Evolutionary conservation across 2,113 vertebrate species (phyloP).

Genomic region (Thomomys bottae): DNA sequence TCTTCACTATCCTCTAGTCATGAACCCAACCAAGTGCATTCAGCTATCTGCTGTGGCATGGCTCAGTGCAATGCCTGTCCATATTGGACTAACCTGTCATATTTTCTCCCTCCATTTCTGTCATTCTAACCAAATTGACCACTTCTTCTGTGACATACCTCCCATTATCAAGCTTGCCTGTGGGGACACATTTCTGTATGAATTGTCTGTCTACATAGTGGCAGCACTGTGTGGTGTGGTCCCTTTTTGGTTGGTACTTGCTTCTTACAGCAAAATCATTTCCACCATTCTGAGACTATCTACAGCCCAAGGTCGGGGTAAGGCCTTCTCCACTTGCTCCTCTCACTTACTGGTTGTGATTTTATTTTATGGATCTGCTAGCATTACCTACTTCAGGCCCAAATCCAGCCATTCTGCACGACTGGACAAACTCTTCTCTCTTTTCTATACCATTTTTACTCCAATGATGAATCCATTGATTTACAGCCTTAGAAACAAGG

Average conservation of each 20-base stretch:
- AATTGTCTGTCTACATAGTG: constrained; percentile 2
- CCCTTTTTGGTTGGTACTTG: constrained; percentile 53
- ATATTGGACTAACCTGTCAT: constrained; percentile 14
- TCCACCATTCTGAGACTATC: constrained; percentile 11
- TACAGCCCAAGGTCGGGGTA: neutral
- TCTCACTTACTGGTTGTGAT: constrained; percentile 56
- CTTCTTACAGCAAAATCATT: constrained; percentile 66
- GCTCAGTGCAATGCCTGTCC: neutral
- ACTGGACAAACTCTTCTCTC: constrained; percentile 49
- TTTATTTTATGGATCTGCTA: constrained; percentile 59
- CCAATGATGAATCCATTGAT: constrained; percentile 69
- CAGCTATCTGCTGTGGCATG: neutral
- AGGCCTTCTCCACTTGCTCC: constrained; percentile 69
- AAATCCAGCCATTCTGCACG: neutral
- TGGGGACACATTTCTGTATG: constrained; percentile 23
- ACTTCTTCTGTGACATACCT: constrained; percentile 68
- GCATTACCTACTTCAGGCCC: constrained; percentile 37
- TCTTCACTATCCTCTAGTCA: constrained; percentile 37
- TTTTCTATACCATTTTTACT: constrained; percentile 53
- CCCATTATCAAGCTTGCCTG: constrained; percentile 59
- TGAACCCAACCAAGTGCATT: constrained; percentile 15
- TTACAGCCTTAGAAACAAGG: constrained; percentile 66
- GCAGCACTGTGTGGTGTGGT: neutral
- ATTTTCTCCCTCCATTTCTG: constrained; percentile 61
- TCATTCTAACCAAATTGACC: constrained; percentile 18